Percentiles rank a stretch among this genome's conserved stretches.
Conservation (phyloP, 2,113 vertebrate genomes). For the Colinus virginianus region DNA sequence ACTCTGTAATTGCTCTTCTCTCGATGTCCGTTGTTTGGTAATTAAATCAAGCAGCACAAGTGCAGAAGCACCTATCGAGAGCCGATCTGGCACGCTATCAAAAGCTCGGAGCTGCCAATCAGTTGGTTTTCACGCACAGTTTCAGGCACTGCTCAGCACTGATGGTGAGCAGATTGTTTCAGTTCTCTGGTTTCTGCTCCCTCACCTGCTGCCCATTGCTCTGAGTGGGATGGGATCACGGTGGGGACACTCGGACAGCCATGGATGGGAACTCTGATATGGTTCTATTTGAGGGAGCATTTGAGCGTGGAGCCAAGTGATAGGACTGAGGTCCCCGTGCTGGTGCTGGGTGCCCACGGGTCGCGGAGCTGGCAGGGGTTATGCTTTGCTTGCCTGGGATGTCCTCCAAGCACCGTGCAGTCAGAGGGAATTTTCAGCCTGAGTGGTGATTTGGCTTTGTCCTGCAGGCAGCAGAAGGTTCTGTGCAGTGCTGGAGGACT, state of each 20-base stretch:
- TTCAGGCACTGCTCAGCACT: not conserved
- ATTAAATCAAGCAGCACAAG: constrained; percentile 50
- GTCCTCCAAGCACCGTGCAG: not conserved
- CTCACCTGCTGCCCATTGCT: not conserved
- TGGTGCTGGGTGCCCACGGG: not conserved
- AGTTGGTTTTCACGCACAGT: not conserved
- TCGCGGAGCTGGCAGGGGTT: not conserved
- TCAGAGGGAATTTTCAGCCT: constrained; percentile 64
- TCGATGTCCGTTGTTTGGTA: constrained; percentile 13
- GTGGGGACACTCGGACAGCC: not conserved
- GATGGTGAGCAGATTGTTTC: not conserved
- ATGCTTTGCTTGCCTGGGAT: not conserved
- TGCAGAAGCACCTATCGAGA: not conserved
- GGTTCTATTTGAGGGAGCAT: not conserved
- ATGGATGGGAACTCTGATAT: not conserved
- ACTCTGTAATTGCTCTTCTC: constrained; percentile 6
- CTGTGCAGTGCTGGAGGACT: not conserved
- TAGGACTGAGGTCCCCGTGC: not conserved
- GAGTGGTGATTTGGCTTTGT: constrained; percentile 34
- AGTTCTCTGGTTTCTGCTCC: not conserved
- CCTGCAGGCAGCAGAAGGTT: constrained; percentile 47
- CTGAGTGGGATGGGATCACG: fast-evolving
- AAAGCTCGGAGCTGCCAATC: not conserved
- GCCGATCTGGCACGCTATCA: not conserved
- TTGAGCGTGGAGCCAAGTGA: fast-evolving